phyloP scores from a whole-genome alignment of 2,888 invertebrate species.

The Cryptophagus acutangulus region DNA sequence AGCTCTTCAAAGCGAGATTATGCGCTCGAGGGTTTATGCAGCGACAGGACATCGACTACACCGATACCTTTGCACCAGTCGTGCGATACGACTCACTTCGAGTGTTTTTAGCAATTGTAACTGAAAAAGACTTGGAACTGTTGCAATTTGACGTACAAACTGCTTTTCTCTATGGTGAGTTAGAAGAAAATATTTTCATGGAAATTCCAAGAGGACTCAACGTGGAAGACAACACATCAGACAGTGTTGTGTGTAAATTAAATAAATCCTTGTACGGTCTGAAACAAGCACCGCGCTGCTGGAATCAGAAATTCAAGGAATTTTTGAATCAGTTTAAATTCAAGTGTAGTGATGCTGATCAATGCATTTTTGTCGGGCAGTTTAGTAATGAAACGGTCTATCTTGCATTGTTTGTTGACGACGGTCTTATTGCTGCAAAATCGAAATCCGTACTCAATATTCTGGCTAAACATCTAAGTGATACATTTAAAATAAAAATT shows the following conservation, averaged over 20 bases:
- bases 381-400: too few relatives aligned
- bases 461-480: too few relatives aligned
- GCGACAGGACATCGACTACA: slow-evolving; percentile 17
- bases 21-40: slow-evolving; percentile 17
- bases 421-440: too few relatives aligned
- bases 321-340: too few relatives aligned
- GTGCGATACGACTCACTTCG: slow-evolving; percentile 16
- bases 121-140: slow-evolving; percentile 10
- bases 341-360: too few relatives aligned
- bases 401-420: too few relatives aligned
- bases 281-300: slow-evolving; percentile 15
- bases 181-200: slow-evolving; percentile 11
- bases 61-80: slow-evolving; percentile 23
- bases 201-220: slow-evolving; percentile 12
- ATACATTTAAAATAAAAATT: too few relatives aligned
- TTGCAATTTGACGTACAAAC: slow-evolving; percentile 17
- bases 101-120: slow-evolving; percentile 17
- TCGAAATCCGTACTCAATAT: too few relatives aligned
- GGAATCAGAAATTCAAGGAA: too few relatives aligned
- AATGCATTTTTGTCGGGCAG: too few relatives aligned
- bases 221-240: too few relatives aligned
- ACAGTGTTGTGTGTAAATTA: slow-evolving; percentile 10
- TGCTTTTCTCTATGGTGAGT: slow-evolving; percentile 17
- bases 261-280: slow-evolving; percentile 16
- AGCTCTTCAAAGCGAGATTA: slow-evolving; percentile 5